Percentiles rank a stretch among this genome's conserved stretches.
phyloP scores from a whole-genome alignment of 2,797 vertebrate genomes.

The Neostethus bicornis region DNA sequence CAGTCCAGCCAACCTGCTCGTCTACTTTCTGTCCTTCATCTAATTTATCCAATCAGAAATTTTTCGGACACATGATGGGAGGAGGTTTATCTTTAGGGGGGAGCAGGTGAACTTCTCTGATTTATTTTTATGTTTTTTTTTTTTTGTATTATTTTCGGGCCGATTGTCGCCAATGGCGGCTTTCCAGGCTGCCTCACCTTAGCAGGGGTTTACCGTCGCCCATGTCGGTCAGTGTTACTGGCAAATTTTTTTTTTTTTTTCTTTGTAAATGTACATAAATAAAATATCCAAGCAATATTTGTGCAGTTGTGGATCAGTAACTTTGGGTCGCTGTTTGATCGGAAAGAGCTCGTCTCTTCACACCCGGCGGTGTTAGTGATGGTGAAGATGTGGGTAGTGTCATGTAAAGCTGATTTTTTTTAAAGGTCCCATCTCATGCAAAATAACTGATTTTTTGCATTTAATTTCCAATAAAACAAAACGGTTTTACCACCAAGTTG shows the following conservation, averaged over 20 bases:
- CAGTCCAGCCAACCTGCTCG: conserved; percentile 40
- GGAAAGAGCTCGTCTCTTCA: neutral
- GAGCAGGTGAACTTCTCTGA: conserved; percentile 31
- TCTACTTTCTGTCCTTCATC: conserved; percentile 44
- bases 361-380: neutral
- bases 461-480: too few species aligned
- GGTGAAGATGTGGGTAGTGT: neutral
- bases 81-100: neutral
- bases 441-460: too few species aligned
- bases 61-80: conserved; percentile 32
- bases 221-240: conserved; percentile 73
- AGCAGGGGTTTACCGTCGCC: conserved; percentile 75
- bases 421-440: neutral
- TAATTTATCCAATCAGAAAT: conserved; percentile 25
- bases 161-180: conserved; percentile 46
- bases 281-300: conserved; percentile 84
- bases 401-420: neutral
- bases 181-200: conserved; percentile 53
- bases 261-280: conserved; percentile 85
- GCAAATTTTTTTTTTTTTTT: conserved; percentile 67
- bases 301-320: conserved; percentile 39
- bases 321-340: conserved; percentile 17
- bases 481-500: too few species aligned
- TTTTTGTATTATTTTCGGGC: conserved; percentile 34
- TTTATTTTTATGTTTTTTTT: conserved; percentile 9